These are phyloP conservation scores for Coptodon rendalli DNA, from an alignment of 2,113 vertebrate genomes.

Conservation along the genomic window DNA sequence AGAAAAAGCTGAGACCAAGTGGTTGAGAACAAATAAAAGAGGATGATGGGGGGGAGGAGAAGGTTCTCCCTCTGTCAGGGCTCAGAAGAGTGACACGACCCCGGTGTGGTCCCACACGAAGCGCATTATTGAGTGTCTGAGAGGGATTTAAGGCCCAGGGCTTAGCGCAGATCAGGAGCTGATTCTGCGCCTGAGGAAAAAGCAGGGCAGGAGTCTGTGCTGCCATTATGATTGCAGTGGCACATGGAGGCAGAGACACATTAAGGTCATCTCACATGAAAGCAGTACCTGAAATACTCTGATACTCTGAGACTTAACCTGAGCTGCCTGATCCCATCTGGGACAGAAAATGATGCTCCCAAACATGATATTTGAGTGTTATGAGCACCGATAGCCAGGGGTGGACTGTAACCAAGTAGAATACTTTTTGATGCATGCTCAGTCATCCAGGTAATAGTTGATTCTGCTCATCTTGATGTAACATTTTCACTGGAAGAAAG, in stretches of 20 bases:
- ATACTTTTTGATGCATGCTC: neutral
- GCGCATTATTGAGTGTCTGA: slow-evolving; percentile 54
- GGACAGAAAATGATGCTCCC: neutral
- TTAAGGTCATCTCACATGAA: slow-evolving; percentile 9
- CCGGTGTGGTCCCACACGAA: slow-evolving; percentile 39
- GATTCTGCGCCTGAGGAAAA: slow-evolving; percentile 25
- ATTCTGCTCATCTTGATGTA: neutral
- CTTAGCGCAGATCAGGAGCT: slow-evolving; percentile 56
- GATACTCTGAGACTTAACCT: neutral
- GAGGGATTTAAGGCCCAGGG: slow-evolving; percentile 55
- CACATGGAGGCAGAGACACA: neutral
- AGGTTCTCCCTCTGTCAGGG: slow-evolving; percentile 28
- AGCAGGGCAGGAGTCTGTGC: slow-evolving; percentile 4
- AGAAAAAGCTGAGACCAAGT: neutral
- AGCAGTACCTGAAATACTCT: neutral
- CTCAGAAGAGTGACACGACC: slow-evolving; percentile 35
- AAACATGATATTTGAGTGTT: neutral
- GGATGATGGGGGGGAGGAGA: neutral
- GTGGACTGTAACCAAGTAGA: neutral
- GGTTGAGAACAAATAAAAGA: neutral
- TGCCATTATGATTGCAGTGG: neutral
- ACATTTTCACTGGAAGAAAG: neutral
- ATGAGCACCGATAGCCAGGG: neutral
- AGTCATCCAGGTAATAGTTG: neutral
- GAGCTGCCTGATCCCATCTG: neutral